Conservation (phyloP, 2,113 vertebrate genomes). For the Theristicus caerulescens region DNA sequence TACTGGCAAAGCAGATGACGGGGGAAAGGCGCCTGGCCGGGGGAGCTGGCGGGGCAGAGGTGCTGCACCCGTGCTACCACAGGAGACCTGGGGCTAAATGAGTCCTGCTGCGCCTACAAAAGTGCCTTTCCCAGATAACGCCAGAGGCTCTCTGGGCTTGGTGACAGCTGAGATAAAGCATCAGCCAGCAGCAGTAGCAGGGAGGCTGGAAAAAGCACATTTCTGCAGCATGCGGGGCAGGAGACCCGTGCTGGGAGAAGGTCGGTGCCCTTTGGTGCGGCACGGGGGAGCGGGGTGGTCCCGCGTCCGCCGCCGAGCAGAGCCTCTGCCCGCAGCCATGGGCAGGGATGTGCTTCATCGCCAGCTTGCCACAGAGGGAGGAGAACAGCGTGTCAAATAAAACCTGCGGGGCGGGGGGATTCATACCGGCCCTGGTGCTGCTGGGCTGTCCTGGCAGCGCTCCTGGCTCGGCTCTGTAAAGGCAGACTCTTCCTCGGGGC, state of each 20-base stretch:
- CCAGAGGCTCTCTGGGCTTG: not conserved
- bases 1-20: not conserved
- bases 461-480: not conserved
- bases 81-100: not conserved
- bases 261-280: not conserved
- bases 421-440: accelerated
- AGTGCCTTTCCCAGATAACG: not conserved
- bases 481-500: not conserved
- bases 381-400: not conserved
- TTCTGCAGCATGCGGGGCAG: not conserved
- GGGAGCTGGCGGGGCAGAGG: not conserved
- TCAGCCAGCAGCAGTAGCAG: not conserved
- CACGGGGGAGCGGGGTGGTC: accelerated
- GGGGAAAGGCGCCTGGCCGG: accelerated
- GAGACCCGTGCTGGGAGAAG: not conserved
- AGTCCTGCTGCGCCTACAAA: not conserved
- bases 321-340: accelerated
- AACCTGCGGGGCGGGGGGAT: not conserved
- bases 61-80: accelerated
- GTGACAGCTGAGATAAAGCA: not conserved
- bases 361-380: not conserved
- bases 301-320: accelerated
- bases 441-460: not conserved
- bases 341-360: not conserved
- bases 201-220: not conserved